Evolutionary conservation across 2,888 invertebrate species (phyloP).

Genomic region (Drosophila recens): DNA sequence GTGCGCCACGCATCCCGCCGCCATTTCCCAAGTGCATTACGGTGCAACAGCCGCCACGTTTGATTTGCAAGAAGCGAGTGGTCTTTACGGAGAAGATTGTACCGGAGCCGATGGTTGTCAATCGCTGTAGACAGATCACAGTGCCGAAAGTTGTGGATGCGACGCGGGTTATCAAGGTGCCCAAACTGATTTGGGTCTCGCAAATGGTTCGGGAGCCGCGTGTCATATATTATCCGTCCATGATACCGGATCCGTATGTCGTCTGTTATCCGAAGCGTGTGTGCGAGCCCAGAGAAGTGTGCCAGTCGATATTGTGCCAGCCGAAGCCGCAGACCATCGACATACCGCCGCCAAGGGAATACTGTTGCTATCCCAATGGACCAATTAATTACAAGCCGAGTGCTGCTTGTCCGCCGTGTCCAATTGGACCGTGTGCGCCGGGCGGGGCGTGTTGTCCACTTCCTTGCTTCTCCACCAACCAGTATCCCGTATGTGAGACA

Average conservation of each 20-base stretch:
- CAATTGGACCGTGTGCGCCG: slow-evolving; percentile 10
- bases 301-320: slow-evolving; percentile 10
- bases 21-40: slow-evolving; percentile 12
- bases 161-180: slow-evolving; percentile 7
- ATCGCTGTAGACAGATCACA: slow-evolving; percentile 12
- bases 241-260: slow-evolving; percentile 13
- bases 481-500: slow-evolving; percentile 13
- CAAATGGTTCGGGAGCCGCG: slow-evolving; percentile 14
- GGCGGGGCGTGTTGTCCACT: slow-evolving; percentile 10
- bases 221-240: slow-evolving; percentile 14
- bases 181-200: slow-evolving; percentile 11
- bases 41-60: slow-evolving; percentile 9
- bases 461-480: slow-evolving; percentile 9
- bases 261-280: slow-evolving; percentile 16
- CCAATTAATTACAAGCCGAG: slow-evolving; percentile 12
- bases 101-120: slow-evolving; percentile 10
- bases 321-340: slow-evolving; percentile 14
- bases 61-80: slow-evolving; percentile 8
- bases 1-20: slow-evolving; percentile 8
- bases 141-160: slow-evolving; percentile 8
- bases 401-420: slow-evolving; percentile 16
- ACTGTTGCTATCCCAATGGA: slow-evolving; percentile 8
- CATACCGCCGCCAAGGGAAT: slow-evolving; percentile 9
- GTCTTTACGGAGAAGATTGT: slow-evolving; percentile 11
- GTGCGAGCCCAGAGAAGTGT: slow-evolving; percentile 11